Percentiles rank a stretch among this genome's conserved stretches.
Conservation (phyloP, 2,113 vertebrate genomes). For the Canis aureus region DNA sequence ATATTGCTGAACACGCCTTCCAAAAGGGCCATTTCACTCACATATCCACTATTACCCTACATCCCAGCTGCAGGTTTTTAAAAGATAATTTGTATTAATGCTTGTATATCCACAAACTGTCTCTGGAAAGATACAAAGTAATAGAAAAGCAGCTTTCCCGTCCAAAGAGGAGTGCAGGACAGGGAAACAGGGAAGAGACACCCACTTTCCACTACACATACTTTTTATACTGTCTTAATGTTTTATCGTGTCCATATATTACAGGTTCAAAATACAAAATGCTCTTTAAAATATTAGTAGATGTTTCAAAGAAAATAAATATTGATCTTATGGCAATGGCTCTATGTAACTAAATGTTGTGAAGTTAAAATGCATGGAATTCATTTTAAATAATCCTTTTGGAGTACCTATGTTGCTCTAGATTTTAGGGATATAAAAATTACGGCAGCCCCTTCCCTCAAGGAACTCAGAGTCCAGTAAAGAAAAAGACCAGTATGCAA, state of each 20-base stretch:
- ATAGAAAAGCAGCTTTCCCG: not conserved
- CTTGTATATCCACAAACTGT: not conserved
- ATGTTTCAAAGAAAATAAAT: not conserved
- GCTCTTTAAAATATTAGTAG: slow-evolving; percentile 1
- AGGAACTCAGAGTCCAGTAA: not conserved
- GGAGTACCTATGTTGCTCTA: not conserved
- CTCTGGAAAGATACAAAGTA: not conserved
- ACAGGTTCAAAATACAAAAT: slow-evolving; percentile 12
- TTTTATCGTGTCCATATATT: not conserved
- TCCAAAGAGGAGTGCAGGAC: not conserved
- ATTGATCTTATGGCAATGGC: not conserved
- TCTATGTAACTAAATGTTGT: not conserved
- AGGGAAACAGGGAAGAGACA: not conserved
- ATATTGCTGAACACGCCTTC: not conserved
- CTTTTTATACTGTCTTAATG: not conserved
- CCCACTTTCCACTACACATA: not conserved
- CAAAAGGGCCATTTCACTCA: not conserved
- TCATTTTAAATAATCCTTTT: not conserved
- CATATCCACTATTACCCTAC: not conserved
- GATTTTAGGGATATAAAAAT: not conserved
- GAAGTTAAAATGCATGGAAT: not conserved
- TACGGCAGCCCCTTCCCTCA: not conserved
- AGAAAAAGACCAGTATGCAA: not conserved
- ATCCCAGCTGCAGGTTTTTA: not conserved
- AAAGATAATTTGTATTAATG: not conserved